Base-by-base conservation (phyloP, 2,113 vertebrate species). In the Antechinus flavipes region DNA sequence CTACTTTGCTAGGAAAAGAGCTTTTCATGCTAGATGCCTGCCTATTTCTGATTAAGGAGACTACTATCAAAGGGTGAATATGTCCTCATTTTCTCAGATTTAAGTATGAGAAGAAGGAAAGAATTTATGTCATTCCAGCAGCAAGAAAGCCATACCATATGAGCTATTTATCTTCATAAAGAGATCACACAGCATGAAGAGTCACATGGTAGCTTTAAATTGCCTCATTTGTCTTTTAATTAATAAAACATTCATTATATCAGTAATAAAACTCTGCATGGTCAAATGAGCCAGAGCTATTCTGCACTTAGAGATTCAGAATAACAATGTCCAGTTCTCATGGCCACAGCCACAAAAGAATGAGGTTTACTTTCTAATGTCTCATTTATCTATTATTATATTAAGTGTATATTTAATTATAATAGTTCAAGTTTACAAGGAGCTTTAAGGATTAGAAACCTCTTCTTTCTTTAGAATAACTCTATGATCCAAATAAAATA, bases 41-140 rank as follows among this genome's bases (percentile, higher is more conserved):
- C 68, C 35, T 84, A 84, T 84, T 84, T 42, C 16, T 84, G 35
- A 84, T 84, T 84, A 84, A 84, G 68, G 68, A 84, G 68, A 42
- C 68, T 84, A 22, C 68, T 84, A 84, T 84, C 68, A 84, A 84
- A 84, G 68, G 68, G 35, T 84, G 68, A 84, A 84, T 84, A 84
- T 84, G 68, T 84, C n/a, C 68, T 84, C 68, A 84, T 84, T 84
- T 84, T 84, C 68, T 42, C 68, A 84, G 68, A 84, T 84, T 84
- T 84, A 84, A 84, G 68, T 84, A 84, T 42, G 35, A 84, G n/a
- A 84, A 76, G 35, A 76, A 84, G 68, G 68, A 84, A 84, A 24
- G 89, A 90, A 90, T 90, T 90, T 90, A 90, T 90, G 89, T 90
- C 89, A 90, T 90, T 90, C 89, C 25, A 90, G 89, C 46, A 90